Conservation (phyloP, 2,113 vertebrate species). For the Lagenorhynchus albirostris region DNA sequence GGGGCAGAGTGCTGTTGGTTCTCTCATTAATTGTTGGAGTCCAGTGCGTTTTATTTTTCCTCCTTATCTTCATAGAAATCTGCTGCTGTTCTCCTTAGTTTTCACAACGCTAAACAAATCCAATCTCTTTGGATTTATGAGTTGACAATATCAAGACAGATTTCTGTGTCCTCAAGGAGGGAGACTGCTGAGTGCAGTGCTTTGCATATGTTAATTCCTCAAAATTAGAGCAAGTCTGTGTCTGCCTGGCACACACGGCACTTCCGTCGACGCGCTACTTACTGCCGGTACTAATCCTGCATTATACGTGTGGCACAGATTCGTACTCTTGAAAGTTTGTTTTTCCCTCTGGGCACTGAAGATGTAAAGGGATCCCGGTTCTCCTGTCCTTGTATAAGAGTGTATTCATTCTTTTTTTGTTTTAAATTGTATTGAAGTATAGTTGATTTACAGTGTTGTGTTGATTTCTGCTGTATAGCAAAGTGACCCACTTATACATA, state of each 20-base stretch:
- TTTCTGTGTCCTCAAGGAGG: not conserved
- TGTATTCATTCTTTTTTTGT: not conserved
- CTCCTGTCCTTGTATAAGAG: not conserved
- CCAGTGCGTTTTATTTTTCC: not conserved
- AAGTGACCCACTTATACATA: not conserved
- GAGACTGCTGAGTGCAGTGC: not conserved
- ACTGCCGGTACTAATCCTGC: not conserved
- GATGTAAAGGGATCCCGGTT: not conserved
- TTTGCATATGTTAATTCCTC: not conserved
- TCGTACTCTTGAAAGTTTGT: not conserved
- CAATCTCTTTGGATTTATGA: not conserved
- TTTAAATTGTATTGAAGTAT: not conserved
- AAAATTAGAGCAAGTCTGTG: not conserved
- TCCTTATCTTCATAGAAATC: not conserved
- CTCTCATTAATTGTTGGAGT: constrained; percentile 28
- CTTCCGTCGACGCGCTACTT: not conserved
- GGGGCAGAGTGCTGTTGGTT: not conserved
- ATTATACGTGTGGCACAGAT: not conserved
- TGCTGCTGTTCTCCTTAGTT: not conserved
- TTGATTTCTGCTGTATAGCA: not conserved
- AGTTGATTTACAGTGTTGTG: not conserved
- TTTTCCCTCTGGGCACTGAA: not conserved
- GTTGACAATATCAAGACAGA: not conserved
- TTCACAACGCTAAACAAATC: not conserved
- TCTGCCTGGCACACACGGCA: not conserved